phyloP scores from a whole-genome alignment of 2,888 invertebrate genomes.

The Dynastes hyllus region DNA sequence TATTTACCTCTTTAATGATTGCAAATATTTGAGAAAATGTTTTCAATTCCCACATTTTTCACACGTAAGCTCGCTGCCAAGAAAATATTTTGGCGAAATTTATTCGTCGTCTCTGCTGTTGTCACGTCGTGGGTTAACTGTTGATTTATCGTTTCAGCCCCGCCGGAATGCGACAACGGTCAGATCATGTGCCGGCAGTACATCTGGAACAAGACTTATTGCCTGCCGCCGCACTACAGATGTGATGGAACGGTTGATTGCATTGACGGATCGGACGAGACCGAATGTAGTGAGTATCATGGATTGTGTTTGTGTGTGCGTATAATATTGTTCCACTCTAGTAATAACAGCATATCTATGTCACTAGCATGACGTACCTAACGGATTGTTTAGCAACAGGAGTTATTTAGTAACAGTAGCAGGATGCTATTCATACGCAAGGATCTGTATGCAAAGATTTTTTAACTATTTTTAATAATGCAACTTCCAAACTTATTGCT shows the following conservation, averaged over 20 bases:
- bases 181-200: slow-evolving; percentile 95
- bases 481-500: too few species aligned
- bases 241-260: slow-evolving; percentile 98
- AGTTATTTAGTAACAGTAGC: too few species aligned
- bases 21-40: too few species aligned
- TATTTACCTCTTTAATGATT: too few species aligned
- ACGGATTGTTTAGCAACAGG: too few species aligned
- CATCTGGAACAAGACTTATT: slow-evolving; percentile 96
- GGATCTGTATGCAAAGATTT: too few species aligned
- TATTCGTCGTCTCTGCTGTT: background rate
- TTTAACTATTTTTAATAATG: too few species aligned
- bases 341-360: too few species aligned
- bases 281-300: slow-evolving; percentile 91
- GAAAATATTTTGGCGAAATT: slow-evolving; percentile 24
- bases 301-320: too few species aligned
- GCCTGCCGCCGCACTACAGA: slow-evolving; percentile 93
- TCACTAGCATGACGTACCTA: too few species aligned
- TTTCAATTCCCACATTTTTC: slow-evolving; percentile 9
- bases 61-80: background rate
- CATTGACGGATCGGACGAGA: slow-evolving; percentile 95
- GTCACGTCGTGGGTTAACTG: slow-evolving; percentile 5
- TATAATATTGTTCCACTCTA: too few species aligned
- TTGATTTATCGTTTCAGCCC: slow-evolving; percentile 77
- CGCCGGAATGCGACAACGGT: slow-evolving; percentile 94
- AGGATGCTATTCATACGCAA: too few species aligned